Conservation (phyloP, 2,888 invertebrate species). For the Therioaphis trifolii region DNA sequence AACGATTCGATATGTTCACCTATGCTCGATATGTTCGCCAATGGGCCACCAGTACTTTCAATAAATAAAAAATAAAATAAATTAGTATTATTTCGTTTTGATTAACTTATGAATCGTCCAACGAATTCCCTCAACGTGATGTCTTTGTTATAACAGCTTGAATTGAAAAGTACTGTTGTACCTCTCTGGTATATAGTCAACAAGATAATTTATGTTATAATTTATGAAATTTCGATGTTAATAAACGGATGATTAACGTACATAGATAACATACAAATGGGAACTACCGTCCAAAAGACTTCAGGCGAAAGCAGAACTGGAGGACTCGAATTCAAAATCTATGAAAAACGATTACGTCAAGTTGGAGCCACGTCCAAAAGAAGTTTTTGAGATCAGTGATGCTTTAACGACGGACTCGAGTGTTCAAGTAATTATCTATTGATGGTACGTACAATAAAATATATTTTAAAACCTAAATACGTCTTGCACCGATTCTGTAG, state of each 20-base stretch:
- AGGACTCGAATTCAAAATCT: slow-evolving; percentile 14
- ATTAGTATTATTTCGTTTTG: no score
- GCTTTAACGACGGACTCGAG: slow-evolving; percentile 5
- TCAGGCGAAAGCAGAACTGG: slow-evolving; percentile 12
- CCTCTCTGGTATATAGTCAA: no score
- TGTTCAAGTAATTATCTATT: slow-evolving; percentile 34
- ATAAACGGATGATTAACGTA: neutral
- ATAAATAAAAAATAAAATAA: no score
- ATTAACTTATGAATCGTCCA: no score
- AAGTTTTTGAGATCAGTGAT: slow-evolving; percentile 13
- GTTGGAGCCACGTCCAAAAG: slow-evolving; percentile 47
- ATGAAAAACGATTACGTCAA: slow-evolving; percentile 28
- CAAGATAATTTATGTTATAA: no score
- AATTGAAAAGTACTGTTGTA: no score
- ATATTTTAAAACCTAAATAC: neutral
- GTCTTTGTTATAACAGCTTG: no score
- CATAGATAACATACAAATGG: slow-evolving; percentile 51
- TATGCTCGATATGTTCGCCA: no score
- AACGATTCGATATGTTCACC: no score
- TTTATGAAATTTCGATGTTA: no score
- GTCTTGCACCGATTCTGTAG: neutral
- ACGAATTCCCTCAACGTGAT: no score
- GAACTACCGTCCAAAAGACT: slow-evolving; percentile 17
- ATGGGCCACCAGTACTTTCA: no score
- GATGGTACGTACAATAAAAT: neutral